Conservation (phyloP, 2,797 vertebrate genomes). For the Taeniopygia guttata region DNA sequence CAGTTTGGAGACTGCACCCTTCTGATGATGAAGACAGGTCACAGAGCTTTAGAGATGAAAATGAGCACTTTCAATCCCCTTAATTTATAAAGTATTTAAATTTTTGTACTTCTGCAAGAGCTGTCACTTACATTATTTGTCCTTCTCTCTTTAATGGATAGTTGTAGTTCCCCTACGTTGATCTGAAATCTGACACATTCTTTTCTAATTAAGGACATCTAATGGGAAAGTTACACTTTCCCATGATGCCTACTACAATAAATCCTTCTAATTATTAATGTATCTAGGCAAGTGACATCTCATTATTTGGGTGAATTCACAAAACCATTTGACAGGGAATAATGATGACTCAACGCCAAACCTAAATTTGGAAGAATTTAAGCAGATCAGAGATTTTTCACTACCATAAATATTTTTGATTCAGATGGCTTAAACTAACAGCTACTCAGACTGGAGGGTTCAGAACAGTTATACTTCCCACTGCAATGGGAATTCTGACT, state of each 20-base stretch:
- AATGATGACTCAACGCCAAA: slow-evolving; percentile 38
- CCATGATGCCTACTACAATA: slow-evolving; percentile 52
- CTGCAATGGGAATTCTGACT: neutral
- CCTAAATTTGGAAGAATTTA: slow-evolving; percentile 8
- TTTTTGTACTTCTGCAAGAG: slow-evolving; percentile 41
- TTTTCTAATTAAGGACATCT: slow-evolving; percentile 60
- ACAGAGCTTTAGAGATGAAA: slow-evolving; percentile 28
- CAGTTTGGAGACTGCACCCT: neutral
- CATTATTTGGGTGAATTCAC: slow-evolving; percentile 60
- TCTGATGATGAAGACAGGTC: neutral
- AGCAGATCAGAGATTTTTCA: neutral
- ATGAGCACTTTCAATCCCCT: slow-evolving; percentile 46
- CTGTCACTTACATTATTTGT: slow-evolving; percentile 43
- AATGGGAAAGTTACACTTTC: slow-evolving; percentile 59
- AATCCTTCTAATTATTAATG: slow-evolving; percentile 60
- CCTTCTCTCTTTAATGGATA: slow-evolving; percentile 2
- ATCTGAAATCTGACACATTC: slow-evolving; percentile 49
- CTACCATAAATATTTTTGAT: neutral
- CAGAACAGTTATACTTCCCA: neutral
- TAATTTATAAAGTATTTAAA: slow-evolving; percentile 65
- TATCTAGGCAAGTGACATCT: slow-evolving; percentile 57
- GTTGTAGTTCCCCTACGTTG: slow-evolving; percentile 15
- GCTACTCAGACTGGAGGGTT: neutral
- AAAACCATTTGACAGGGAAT: slow-evolving; percentile 59
- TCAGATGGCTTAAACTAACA: neutral